phyloP scores from a whole-genome alignment of 2,888 invertebrate genomes.

The Callyntrura sp. region DNA sequence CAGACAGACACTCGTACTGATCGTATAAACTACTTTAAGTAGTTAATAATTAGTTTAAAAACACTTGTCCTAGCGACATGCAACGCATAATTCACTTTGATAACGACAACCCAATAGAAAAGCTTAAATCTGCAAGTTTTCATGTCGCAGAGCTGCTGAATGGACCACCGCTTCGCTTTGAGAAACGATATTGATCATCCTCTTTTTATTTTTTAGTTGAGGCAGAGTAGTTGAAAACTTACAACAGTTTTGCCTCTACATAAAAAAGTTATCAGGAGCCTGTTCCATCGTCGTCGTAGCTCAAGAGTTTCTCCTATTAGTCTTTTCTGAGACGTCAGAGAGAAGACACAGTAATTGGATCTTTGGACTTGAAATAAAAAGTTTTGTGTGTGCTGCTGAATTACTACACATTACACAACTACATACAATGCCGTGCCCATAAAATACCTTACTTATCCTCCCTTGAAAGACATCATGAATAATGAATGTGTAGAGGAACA shows the following conservation, averaged over 20 bases:
- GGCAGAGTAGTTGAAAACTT: too few relatives aligned
- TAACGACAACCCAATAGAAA: background rate
- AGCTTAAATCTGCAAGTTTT: too few relatives aligned
- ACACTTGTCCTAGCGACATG: background rate
- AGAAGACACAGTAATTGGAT: background rate
- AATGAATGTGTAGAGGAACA: slow-evolving; percentile 45
- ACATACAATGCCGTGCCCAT: background rate
- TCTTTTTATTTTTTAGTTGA: too few relatives aligned
- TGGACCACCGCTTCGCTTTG: too few relatives aligned
- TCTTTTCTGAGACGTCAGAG: background rate
- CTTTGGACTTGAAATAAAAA: background rate
- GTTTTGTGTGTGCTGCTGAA: background rate
- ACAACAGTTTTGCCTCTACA: too few relatives aligned
- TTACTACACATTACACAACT: background rate
- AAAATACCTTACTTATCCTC: background rate
- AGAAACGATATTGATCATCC: too few relatives aligned
- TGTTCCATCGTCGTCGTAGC: too few relatives aligned
- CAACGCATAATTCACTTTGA: background rate
- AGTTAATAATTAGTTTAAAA: background rate
- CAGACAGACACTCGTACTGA: too few relatives aligned
- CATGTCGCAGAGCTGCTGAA: too few relatives aligned
- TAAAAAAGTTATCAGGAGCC: too few relatives aligned
- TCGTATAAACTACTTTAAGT: too few relatives aligned
- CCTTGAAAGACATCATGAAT: slow-evolving; percentile 35
- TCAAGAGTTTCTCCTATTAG: too few relatives aligned